Percentiles rank a stretch among this genome's conserved stretches.
Evolutionary conservation across 1,140 invertebrate genomes (phyloP).

Genomic region (Melanaphis sacchari): DNA sequence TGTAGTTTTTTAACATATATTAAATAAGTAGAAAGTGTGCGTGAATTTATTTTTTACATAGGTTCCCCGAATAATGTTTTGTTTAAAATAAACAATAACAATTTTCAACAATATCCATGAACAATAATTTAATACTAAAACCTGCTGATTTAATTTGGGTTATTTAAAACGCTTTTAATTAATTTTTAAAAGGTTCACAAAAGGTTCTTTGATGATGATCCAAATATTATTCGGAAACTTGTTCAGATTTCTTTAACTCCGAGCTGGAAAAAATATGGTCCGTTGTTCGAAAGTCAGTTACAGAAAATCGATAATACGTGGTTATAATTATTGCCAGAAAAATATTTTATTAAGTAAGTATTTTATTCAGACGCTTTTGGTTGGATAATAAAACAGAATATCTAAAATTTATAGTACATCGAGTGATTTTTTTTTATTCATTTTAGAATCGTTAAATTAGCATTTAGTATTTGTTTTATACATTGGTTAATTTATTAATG

Average conservation of each 20-base stretch:
- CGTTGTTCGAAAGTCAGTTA: not conserved
- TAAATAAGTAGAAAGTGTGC: not conserved
- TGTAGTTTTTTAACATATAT: not conserved
- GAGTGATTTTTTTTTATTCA: not conserved
- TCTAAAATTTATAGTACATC: not conserved
- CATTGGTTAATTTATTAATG: not conserved
- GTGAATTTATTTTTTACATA: not conserved
- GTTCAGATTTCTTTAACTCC: not conserved
- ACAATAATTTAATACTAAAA: not conserved
- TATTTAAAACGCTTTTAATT: not conserved
- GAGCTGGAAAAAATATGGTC: not conserved
- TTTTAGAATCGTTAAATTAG: not conserved
- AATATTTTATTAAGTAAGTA: not conserved
- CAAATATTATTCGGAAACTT: not conserved
- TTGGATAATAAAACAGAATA: not conserved
- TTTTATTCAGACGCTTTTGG: not conserved
- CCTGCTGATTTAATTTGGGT: not conserved
- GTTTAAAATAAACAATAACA: not conserved
- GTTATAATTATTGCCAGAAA: not conserved
- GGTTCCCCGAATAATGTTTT: not conserved
- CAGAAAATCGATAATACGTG: not conserved
- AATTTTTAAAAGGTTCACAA: not conserved
- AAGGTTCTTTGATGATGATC: not conserved
- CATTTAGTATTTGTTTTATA: not conserved
- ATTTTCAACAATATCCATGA: not conserved